These are phyloP conservation scores for Epizoanthus rinbou DNA, from an alignment of 92 coral and sea anemone species.

Conservation along the genomic window DNA sequence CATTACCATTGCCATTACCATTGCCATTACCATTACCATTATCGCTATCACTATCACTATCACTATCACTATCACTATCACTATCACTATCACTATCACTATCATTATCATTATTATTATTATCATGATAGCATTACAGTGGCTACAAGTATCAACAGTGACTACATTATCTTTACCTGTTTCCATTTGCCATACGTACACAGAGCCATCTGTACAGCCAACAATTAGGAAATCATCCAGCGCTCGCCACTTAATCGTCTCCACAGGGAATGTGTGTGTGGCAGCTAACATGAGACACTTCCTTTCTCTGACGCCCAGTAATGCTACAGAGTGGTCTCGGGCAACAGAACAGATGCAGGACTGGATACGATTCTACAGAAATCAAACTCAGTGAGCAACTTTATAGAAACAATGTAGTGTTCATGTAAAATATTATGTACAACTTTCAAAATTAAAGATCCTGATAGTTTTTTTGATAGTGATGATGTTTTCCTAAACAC, in stretches of 20 bases:
- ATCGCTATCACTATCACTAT: too few species aligned
- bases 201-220: slow-evolving; percentile 94
- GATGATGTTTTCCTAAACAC: too few species aligned
- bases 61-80: too few species aligned
- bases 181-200: slow-evolving; percentile 99
- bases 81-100: too few species aligned
- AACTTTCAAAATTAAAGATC: too few species aligned
- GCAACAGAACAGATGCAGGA: slow-evolving; percentile 93
- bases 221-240: slow-evolving; percentile 94
- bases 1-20: too few species aligned
- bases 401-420: background rate
- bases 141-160: background rate
- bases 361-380: slow-evolving; percentile 84
- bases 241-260: slow-evolving; percentile 95
- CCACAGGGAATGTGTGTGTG: slow-evolving; percentile 97
- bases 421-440: too few species aligned
- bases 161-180: slow-evolving; percentile 66
- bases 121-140: background rate
- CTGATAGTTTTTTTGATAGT: too few species aligned
- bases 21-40: too few species aligned
- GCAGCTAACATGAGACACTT: slow-evolving; percentile 92
- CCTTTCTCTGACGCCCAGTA: slow-evolving; percentile 91
- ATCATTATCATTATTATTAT: background rate
- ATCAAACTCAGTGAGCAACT: background rate
- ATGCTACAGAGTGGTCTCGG: slow-evolving; percentile 94